phyloP scores from a whole-genome alignment of 2,888 invertebrate genomes.

The Carcina quercana region DNA sequence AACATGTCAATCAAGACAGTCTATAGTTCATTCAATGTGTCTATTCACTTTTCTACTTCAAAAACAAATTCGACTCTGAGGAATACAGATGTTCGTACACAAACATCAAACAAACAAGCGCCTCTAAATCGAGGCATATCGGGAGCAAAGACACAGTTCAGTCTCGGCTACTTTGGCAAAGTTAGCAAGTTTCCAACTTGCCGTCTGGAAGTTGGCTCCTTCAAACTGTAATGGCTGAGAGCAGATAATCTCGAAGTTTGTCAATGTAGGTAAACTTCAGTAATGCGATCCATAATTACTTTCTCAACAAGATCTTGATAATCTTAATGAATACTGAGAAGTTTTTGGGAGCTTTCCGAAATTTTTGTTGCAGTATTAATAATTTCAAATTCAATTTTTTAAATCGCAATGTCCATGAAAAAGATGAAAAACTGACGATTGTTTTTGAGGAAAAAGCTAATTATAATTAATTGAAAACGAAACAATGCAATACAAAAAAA shows the following conservation, averaged over 20 bases:
- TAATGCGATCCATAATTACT: slow-evolving; percentile 49
- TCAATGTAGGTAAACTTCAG: slow-evolving; percentile 42
- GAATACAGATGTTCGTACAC: too few relatives aligned
- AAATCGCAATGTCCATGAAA: too few relatives aligned
- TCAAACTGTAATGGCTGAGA: slow-evolving; percentile 51
- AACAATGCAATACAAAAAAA: too few relatives aligned
- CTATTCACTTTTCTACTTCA: too few relatives aligned
- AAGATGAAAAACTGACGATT: too few relatives aligned
- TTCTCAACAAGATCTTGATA: slow-evolving; percentile 31
- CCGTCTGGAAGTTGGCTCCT: slow-evolving; percentile 41
- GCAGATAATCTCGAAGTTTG: slow-evolving; percentile 59
- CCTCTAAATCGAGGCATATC: slow-evolving; percentile 31
- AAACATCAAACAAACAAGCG: slow-evolving; percentile 30
- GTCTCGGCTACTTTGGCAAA: slow-evolving; percentile 36
- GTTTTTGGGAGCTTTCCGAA: background rate
- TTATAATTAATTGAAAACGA: background rate
- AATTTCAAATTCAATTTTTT: background rate
- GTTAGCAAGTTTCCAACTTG: slow-evolving; percentile 43
- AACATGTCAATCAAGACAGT: too few relatives aligned
- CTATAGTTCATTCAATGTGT: too few relatives aligned
- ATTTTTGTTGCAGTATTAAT: background rate
- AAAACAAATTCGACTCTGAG: too few relatives aligned
- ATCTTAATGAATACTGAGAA: slow-evolving; percentile 13
- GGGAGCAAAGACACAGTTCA: slow-evolving; percentile 23
- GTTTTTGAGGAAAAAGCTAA: too few relatives aligned